These are phyloP conservation scores for Dolichomitus sp. DNA, from an alignment of 2,888 invertebrate species.

Conservation along the genomic window DNA sequence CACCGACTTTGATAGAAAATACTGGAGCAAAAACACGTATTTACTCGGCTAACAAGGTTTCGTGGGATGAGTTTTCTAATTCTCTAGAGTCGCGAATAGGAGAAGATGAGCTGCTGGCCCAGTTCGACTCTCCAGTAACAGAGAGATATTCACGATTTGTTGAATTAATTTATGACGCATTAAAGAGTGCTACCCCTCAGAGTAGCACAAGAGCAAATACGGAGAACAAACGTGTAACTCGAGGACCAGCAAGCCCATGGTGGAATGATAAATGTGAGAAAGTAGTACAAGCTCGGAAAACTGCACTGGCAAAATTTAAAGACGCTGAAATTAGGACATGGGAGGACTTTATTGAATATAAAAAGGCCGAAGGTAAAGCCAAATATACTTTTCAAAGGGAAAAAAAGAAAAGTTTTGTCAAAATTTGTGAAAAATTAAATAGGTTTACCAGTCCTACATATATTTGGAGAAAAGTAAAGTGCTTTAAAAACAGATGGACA, in stretches of 20 bases:
- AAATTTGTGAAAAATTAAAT: conserved; percentile 34
- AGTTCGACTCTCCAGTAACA: background rate
- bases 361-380: conserved; percentile 28
- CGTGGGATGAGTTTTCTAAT: conserved; percentile 24
- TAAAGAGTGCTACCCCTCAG: background rate
- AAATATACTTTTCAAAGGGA: conserved; percentile 23
- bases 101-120: background rate
- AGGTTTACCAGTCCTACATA: conserved; percentile 34
- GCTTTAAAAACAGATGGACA: conserved; percentile 23
- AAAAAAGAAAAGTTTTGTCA: conserved; percentile 32
- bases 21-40: background rate
- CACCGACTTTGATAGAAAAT: conserved; percentile 4
- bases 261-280: no score
- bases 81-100: background rate
- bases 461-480: conserved; percentile 43
- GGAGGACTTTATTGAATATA: conserved; percentile 23
- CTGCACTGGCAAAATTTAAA: conserved; percentile 10
- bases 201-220: no score
- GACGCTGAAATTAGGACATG: background rate
- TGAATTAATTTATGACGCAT: background rate
- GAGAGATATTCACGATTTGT: background rate
- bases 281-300: conserved; percentile 1
- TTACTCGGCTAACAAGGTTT: conserved; percentile 5
- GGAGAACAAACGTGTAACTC: no score
- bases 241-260: no score